phyloP scores from a whole-genome alignment of 2,113 vertebrate species.

The Aphelocoma coerulescens region DNA sequence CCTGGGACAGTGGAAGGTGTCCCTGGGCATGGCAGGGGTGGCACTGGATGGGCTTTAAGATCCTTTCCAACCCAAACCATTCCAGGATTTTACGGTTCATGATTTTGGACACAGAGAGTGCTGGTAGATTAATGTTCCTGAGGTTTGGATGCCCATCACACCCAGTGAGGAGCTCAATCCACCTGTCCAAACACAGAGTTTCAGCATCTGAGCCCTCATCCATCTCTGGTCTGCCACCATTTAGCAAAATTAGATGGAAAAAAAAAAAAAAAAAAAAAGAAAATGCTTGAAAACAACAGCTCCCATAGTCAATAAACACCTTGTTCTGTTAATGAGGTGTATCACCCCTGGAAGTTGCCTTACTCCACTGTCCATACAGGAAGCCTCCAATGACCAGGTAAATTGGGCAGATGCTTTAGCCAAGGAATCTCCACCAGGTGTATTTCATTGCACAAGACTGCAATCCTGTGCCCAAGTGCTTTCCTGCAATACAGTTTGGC shows the following conservation, averaged over 20 bases:
- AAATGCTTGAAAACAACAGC: background rate
- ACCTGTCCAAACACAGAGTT: background rate
- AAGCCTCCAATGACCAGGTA: background rate
- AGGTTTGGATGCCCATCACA: background rate
- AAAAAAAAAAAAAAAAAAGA: background rate
- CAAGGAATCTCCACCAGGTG: background rate
- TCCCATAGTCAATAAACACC: background rate
- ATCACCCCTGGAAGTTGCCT: background rate
- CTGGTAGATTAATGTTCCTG: background rate
- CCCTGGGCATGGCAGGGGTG: background rate
- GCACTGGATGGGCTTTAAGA: accelerated
- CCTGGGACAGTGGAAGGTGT: background rate
- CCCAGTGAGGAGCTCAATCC: background rate
- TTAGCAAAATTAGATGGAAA: background rate
- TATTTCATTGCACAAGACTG: background rate
- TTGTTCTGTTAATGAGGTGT: background rate
- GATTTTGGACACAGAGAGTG: background rate
- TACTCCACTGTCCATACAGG: background rate
- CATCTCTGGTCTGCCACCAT: background rate
- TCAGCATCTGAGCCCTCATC: background rate
- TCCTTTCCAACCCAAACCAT: background rate
- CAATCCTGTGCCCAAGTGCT: background rate
- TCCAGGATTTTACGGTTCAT: background rate
- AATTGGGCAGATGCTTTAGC: background rate
- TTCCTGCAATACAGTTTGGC: background rate